Evolutionary conservation across 2,797 vertebrate genomes (phyloP).

Genomic region (Pseudopleuronectes americanus): DNA sequence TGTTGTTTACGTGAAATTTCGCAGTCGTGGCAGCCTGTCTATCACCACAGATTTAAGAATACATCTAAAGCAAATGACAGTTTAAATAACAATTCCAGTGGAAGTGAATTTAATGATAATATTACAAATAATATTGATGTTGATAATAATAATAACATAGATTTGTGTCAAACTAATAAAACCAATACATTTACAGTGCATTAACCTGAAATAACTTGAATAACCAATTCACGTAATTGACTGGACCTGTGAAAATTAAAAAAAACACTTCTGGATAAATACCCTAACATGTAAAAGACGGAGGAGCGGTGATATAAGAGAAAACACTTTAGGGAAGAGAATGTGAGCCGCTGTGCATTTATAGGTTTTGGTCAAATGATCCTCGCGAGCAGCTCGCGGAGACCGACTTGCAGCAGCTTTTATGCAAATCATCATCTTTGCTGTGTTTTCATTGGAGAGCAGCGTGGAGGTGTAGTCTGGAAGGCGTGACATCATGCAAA

Average conservation of each 20-base stretch:
- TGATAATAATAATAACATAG: background rate
- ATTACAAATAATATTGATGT: background rate
- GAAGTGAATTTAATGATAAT: background rate
- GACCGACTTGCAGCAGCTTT: slow-evolving; percentile 55
- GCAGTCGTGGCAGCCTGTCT: background rate
- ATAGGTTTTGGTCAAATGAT: slow-evolving; percentile 65
- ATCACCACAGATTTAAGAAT: background rate
- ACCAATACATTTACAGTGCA: no score
- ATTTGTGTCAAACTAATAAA: background rate
- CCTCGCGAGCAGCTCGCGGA: slow-evolving; percentile 50
- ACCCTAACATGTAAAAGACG: background rate
- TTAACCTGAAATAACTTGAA: no score
- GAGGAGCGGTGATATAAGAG: slow-evolving; percentile 3
- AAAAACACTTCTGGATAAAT: background rate
- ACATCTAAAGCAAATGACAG: background rate
- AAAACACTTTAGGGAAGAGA: slow-evolving; percentile 4
- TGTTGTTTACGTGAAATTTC: slow-evolving; percentile 15
- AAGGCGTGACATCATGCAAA: slow-evolving; percentile 74
- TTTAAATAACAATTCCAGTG: background rate
- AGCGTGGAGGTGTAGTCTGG: slow-evolving; percentile 77
- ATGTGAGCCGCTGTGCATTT: slow-evolving; percentile 32
- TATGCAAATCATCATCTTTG: slow-evolving; percentile 70
- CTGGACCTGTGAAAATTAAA: background rate
- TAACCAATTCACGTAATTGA: background rate
- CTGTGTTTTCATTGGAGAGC: slow-evolving; percentile 74